These are phyloP conservation scores for Eriosoma lanigerum DNA, from an alignment of 1,140 invertebrate genomes.

Conservation along the genomic window DNA sequence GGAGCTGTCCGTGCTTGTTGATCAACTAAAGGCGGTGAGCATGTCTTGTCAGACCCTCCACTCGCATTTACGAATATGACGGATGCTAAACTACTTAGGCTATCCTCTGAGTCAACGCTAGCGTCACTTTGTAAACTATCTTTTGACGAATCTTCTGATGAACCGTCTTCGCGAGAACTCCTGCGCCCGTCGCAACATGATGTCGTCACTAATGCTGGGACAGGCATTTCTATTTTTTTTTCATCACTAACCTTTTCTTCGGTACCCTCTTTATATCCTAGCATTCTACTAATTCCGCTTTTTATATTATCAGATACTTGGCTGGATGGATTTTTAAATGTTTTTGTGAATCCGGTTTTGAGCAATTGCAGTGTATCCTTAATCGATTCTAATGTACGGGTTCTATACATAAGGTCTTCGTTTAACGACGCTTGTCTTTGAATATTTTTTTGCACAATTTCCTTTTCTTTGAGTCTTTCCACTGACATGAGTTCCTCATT, in stretches of 20 bases:
- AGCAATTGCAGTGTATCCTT: conserved; percentile 69
- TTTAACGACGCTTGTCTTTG: conserved; percentile 86
- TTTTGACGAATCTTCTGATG: conserved; percentile 85
- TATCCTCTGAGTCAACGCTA: conserved; percentile 89
- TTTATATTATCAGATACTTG: conserved; percentile 53
- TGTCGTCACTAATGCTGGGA: conserved; percentile 50
- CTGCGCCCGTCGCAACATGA: conserved; percentile 61
- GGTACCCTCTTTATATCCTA: conserved; percentile 38
- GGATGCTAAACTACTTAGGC: conserved; percentile 63
- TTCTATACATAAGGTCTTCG: conserved; percentile 80
- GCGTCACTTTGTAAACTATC: conserved; percentile 90
- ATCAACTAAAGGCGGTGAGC: conserved; percentile 36
- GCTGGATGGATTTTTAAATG: conserved; percentile 71
- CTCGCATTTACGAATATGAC: conserved; percentile 45
- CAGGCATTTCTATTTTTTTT: conserved; percentile 56
- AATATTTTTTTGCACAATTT: conserved; percentile 79
- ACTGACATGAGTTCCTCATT: conserved; percentile 86
- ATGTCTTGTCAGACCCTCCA: conserved; percentile 33
- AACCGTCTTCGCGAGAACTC: conserved; percentile 75
- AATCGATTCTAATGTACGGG: conserved; percentile 77
- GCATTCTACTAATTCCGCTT: conserved; percentile 46
- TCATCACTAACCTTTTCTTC: conserved; percentile 57
- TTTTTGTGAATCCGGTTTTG: conserved; percentile 70
- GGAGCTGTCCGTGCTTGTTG: conserved; percentile 48
- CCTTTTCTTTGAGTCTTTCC: conserved; percentile 79